These are phyloP conservation scores for Coreoperca whiteheadi DNA, from an alignment of 2,113 vertebrate genomes.

Conservation along the genomic window DNA sequence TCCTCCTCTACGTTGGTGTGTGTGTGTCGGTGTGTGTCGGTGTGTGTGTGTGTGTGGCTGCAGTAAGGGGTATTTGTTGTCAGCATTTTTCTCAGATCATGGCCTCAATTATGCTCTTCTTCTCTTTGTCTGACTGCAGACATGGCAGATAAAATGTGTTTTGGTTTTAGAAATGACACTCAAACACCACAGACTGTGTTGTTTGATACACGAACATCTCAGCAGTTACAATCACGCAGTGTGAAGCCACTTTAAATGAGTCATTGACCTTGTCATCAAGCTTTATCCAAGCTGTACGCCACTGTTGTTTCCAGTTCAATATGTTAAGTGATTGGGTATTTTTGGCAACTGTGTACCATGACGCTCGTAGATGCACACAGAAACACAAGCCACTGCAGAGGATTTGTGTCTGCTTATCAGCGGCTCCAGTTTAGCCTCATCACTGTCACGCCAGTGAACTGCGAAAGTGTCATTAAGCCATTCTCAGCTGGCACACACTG, in stretches of 20 bases:
- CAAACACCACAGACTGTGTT: slow-evolving; percentile 7
- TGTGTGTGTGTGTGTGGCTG: background rate
- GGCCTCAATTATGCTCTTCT: slow-evolving; percentile 46
- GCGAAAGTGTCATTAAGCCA: slow-evolving; percentile 53
- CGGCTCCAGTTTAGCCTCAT: slow-evolving; percentile 45
- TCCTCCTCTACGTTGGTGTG: background rate
- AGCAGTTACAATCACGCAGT: background rate
- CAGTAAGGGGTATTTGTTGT: slow-evolving; percentile 38
- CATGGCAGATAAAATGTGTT: slow-evolving; percentile 30
- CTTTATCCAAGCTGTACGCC: slow-evolving; percentile 1
- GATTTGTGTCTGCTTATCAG: slow-evolving; percentile 51
- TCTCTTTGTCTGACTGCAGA: slow-evolving; percentile 32
- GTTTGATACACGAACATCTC: slow-evolving; percentile 18
- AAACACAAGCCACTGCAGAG: slow-evolving; percentile 16
- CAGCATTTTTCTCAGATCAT: slow-evolving; percentile 53
- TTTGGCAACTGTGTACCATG: background rate
- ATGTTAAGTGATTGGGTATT: slow-evolving; percentile 22
- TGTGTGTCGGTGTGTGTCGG: too few species aligned
- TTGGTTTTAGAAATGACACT: slow-evolving; percentile 36
- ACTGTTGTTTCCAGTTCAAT: background rate
- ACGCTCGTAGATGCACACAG: background rate
- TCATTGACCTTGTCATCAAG: slow-evolving; percentile 27
- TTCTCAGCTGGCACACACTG: slow-evolving; percentile 39
- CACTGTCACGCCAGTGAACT: slow-evolving; percentile 58
- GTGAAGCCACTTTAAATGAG: slow-evolving; percentile 23